A percentile compares a stretch with the other conserved stretches of the same genome.
These are phyloP conservation scores for Danio aesculapii DNA, from an alignment of 2,797 vertebrate species.

Conservation along the genomic window DNA sequence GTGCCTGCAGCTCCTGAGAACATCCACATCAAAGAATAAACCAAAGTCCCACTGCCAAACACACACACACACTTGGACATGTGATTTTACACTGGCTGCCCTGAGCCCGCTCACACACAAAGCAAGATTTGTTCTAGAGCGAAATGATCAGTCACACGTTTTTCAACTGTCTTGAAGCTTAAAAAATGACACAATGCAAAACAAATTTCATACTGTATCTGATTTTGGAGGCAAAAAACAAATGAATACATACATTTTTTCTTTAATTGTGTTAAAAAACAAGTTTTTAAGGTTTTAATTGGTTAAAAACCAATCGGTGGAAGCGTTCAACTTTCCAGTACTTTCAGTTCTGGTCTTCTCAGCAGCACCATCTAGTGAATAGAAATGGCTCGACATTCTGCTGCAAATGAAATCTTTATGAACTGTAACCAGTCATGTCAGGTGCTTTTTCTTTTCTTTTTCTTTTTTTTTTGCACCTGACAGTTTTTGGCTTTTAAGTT, in stretches of 20 bases:
- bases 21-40: slow-evolving; percentile 38
- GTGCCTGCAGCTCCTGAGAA: slow-evolving; percentile 28
- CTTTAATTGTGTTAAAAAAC: no score
- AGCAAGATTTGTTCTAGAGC: not conserved
- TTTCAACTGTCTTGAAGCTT: no score
- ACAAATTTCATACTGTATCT: not conserved
- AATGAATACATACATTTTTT: not conserved
- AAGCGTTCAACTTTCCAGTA: not conserved
- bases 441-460: not conserved
- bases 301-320: no score
- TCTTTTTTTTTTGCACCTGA: no score
- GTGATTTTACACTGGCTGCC: slow-evolving; percentile 1
- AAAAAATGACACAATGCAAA: no score
- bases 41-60: not conserved
- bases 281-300: no score
- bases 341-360: not conserved
- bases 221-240: not conserved
- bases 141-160: not conserved
- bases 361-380: not conserved
- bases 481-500: no score
- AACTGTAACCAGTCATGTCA: not conserved
- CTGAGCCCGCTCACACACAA: not conserved
- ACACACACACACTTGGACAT: not conserved
- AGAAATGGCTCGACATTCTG: not conserved
- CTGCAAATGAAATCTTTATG: not conserved